These are phyloP conservation scores for Lasioglossum zephyrum DNA, from an alignment of 2,888 invertebrate genomes.

Conservation along the genomic window DNA sequence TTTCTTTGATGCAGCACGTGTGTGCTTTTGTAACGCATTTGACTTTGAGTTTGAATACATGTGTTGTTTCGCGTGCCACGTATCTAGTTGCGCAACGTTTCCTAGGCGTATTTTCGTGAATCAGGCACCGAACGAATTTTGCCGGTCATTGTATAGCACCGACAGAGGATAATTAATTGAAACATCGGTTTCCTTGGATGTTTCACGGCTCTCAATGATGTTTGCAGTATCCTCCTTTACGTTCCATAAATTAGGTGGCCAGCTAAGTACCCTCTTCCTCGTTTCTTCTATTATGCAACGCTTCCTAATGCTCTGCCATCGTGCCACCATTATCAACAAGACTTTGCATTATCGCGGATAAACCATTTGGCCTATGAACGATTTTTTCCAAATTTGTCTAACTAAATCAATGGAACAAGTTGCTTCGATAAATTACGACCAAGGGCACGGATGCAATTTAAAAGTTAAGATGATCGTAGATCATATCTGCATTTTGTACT, in stretches of 20 bases:
- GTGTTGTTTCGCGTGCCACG: background rate
- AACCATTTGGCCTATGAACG: background rate
- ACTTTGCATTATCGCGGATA: background rate
- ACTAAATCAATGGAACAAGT: background rate
- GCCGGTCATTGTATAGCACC: background rate
- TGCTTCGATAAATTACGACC: background rate
- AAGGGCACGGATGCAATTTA: too few species aligned
- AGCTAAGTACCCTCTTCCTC: constrained; percentile 40
- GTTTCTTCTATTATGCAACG: constrained; percentile 50
- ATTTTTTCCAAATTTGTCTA: too few species aligned
- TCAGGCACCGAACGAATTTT: background rate
- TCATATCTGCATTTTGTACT: background rate
- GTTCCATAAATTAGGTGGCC: constrained; percentile 17
- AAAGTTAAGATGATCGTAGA: background rate
- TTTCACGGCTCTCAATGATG: background rate
- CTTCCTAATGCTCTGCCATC: constrained; percentile 16
- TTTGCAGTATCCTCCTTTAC: constrained; percentile 28
- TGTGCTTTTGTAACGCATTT: background rate
- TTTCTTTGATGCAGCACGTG: background rate
- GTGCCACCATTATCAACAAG: constrained; percentile 8
- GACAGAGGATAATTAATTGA: background rate
- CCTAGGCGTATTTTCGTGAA: background rate
- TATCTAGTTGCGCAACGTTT: background rate
- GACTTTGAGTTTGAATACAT: background rate
- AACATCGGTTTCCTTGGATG: background rate